These are phyloP conservation scores for Argynnis bischoffii DNA, from an alignment of 2,888 invertebrate species.

Conservation along the genomic window DNA sequence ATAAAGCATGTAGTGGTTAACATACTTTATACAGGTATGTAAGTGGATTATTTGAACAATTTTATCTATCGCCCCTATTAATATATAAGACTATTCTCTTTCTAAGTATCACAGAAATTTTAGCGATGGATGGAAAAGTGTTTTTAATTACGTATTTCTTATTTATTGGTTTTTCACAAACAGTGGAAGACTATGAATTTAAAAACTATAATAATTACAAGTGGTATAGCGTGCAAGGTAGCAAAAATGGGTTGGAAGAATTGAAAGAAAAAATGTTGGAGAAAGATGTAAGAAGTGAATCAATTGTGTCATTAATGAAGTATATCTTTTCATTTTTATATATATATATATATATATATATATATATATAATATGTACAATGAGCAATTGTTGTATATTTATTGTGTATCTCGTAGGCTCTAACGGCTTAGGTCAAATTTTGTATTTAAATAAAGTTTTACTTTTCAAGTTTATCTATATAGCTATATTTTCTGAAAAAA, in stretches of 20 bases:
- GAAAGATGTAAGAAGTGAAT: slow-evolving; percentile 48
- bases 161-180: slow-evolving; percentile 3
- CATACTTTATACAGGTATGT: slow-evolving; percentile 10
- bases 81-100: slow-evolving; percentile 12
- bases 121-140: slow-evolving; percentile 2
- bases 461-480: too few species aligned
- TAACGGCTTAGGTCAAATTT: too few species aligned
- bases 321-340: too few species aligned
- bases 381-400: too few species aligned
- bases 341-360: too few species aligned
- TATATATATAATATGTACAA: too few species aligned
- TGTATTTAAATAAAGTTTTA: too few species aligned
- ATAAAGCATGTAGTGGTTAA: slow-evolving; percentile 5
- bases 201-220: slow-evolving; percentile 43
- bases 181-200: slow-evolving; percentile 12
- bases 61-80: slow-evolving; percentile 13
- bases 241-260: slow-evolving; percentile 24
- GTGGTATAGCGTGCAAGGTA: slow-evolving; percentile 38
- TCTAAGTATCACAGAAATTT: not conserved
- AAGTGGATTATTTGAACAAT: slow-evolving; percentile 20
- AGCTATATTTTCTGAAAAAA: too few species aligned
- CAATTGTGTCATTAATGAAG: too few species aligned
- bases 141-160: not conserved
- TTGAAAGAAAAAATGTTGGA: slow-evolving; percentile 32
- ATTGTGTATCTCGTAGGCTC: too few species aligned